Base-by-base conservation (phyloP, 2,888 invertebrate genomes). In the Spatulosminthurus flaviceps region DNA sequence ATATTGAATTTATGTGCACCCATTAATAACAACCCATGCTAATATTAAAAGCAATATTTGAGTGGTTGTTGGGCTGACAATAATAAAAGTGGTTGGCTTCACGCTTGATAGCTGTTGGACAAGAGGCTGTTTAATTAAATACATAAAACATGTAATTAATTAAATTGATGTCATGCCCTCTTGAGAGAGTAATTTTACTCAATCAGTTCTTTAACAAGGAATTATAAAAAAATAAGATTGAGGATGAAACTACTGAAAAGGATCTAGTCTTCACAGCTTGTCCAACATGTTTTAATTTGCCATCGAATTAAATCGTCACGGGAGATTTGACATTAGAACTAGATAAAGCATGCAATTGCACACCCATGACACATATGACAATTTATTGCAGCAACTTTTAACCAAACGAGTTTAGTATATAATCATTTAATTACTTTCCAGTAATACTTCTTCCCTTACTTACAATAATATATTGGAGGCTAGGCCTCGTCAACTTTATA, bases 111-210 rank as follows among this genome's bases (percentile, higher is more conserved):
- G 2, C 19, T 51, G n/a, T n/a, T n/a, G n/a, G n/a, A n/a, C n/a
- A n/a, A n/a, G n/a, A n/a, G n/a, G n/a, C n/a, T n/a, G 51, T 16
- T 51, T 13, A n/a, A n/a, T n/a, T 51, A n/a, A 51, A 51, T 51
- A 16, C n/a, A 51, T 34, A 51, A 51, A 51, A 51, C 51, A n/a
- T 19, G 16, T 51, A 51, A 51, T 51, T 51, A 51, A 51, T 51
- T 51, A 51, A 51, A 51, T 51, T 51, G 51, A 51, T 51, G 51
- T 51, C 51, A 51, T 51, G 51, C 51, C 51, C 51, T 34, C 34
- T 34, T 19, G 7, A 19, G 51, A 13, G 13, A 51, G 19, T 51
- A 16, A 51, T 51, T 51, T 51, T 19, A 4, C 16, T n/a, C 51
- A 51, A n/a, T 13, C 51, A 13, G n/a, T 19, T 51, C 51, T 7